A percentile compares a stretch with the other conserved stretches of the same genome.
phyloP scores from a whole-genome alignment of 2,113 vertebrate genomes.

The Carettochelys insculpta region DNA sequence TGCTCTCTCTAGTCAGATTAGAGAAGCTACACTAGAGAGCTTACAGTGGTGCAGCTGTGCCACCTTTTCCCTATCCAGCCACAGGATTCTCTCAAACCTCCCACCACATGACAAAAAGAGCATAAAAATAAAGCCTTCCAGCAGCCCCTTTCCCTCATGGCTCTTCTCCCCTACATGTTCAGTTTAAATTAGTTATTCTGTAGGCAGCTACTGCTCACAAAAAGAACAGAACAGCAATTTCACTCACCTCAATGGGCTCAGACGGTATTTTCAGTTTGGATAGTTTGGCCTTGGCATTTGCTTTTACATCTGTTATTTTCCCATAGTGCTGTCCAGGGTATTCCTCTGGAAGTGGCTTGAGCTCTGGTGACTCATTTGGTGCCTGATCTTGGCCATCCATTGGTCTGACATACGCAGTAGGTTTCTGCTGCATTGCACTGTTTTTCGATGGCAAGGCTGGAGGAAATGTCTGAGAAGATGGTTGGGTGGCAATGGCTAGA shows the following conservation, averaged over 20 bases:
- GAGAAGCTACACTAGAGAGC: no score
- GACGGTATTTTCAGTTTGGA: slow-evolving; percentile 82
- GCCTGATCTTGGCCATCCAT: slow-evolving; percentile 96
- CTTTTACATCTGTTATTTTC: slow-evolving; percentile 78
- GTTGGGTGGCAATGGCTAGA: slow-evolving; percentile 70
- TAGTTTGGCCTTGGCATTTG: slow-evolving; percentile 76
- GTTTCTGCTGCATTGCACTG: slow-evolving; percentile 87
- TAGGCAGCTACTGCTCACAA: neutral
- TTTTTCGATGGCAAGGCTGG: slow-evolving; percentile 85
- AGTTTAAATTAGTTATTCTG: neutral
- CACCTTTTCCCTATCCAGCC: neutral
- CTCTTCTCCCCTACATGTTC: neutral
- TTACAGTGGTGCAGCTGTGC: neutral
- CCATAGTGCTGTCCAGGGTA: slow-evolving; percentile 74
- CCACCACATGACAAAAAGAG: fast-evolving
- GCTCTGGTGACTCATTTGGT: slow-evolving; percentile 84
- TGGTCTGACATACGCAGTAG: slow-evolving; percentile 94
- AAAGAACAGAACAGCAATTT: neutral
- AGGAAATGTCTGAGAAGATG: slow-evolving; percentile 85
- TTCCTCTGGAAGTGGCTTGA: slow-evolving; percentile 84
- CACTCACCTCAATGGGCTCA: slow-evolving; percentile 86
- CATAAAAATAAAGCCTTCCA: neutral
- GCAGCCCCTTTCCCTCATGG: neutral
- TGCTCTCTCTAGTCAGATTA: no score
- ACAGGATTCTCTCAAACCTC: neutral